A percentile compares a stretch with the other conserved stretches of the same genome.
These are phyloP conservation scores for Temnothorax longispinosus DNA, from an alignment of 1,140 invertebrate genomes.

Conservation along the genomic window DNA sequence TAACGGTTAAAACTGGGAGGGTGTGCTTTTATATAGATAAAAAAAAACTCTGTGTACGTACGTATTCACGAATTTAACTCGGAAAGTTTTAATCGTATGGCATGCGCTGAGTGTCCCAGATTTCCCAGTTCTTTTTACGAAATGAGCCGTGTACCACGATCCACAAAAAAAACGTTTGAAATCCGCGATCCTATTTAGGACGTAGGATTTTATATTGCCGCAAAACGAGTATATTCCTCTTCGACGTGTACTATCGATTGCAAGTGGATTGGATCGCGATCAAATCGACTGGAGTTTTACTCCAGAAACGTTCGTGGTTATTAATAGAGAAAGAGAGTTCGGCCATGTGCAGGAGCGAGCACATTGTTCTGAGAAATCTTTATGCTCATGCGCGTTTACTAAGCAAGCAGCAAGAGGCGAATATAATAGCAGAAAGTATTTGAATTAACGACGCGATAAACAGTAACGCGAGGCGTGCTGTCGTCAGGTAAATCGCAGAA, in stretches of 20 bases:
- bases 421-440: constrained; percentile 17
- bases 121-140: constrained; percentile 11
- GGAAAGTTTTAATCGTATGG: background rate
- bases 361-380: constrained; percentile 37
- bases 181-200: background rate
- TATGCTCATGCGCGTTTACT: constrained; percentile 17
- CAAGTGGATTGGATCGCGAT: constrained; percentile 13
- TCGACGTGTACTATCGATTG: background rate
- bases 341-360: background rate
- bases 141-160: background rate
- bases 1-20: background rate
- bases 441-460: background rate
- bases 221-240: background rate
- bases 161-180: constrained; percentile 6
- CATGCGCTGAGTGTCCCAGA: background rate
- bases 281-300: constrained; percentile 24
- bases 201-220: background rate
- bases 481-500: background rate
- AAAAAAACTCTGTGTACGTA: background rate
- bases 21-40: too few species aligned
- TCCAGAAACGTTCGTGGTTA: constrained; percentile 5
- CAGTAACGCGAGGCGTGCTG: constrained; percentile 10
- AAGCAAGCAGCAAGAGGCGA: background rate
- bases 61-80: constrained; percentile 1
- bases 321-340: constrained; percentile 26